phyloP scores from a whole-genome alignment of 2,888 invertebrate species.

The Xylocampa areola region DNA sequence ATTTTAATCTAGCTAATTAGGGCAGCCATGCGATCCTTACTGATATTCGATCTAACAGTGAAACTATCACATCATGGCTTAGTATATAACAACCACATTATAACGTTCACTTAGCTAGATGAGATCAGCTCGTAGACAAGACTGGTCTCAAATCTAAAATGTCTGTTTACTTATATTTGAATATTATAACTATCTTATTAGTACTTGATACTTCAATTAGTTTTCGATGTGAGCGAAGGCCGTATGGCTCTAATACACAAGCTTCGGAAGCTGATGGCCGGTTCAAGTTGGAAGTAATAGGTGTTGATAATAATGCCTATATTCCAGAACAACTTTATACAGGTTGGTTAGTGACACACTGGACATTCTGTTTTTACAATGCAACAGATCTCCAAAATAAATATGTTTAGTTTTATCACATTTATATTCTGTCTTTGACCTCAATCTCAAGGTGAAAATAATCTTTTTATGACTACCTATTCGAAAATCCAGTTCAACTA shows the following conservation, averaged over 20 bases:
- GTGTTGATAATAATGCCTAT: constrained; percentile 72
- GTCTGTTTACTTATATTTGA: constrained; percentile 11
- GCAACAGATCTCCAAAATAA: no score
- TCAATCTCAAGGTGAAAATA: no score
- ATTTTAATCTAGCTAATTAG: constrained; percentile 55
- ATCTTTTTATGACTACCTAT: not conserved
- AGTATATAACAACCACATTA: constrained; percentile 30
- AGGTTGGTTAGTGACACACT: constrained; percentile 68
- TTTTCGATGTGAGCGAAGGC: constrained; percentile 81
- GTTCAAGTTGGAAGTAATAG: constrained; percentile 71
- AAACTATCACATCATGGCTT: constrained; percentile 14
- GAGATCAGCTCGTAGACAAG: constrained; percentile 3
- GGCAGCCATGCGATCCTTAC: constrained; percentile 41
- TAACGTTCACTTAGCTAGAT: not conserved
- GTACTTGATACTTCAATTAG: constrained; percentile 34
- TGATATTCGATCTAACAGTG: constrained; percentile 37
- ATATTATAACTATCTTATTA: constrained; percentile 10
- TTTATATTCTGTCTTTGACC: no score
- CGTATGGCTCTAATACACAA: constrained; percentile 77
- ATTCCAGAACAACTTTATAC: constrained; percentile 82
- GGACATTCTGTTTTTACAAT: no score
- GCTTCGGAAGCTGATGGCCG: constrained; percentile 80
- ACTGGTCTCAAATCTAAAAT: constrained; percentile 13
- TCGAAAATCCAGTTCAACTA: constrained; percentile 70
- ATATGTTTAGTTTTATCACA: no score